These are phyloP conservation scores for Watsonalla cultraria DNA, from an alignment of 2,888 invertebrate species.

Conservation along the genomic window DNA sequence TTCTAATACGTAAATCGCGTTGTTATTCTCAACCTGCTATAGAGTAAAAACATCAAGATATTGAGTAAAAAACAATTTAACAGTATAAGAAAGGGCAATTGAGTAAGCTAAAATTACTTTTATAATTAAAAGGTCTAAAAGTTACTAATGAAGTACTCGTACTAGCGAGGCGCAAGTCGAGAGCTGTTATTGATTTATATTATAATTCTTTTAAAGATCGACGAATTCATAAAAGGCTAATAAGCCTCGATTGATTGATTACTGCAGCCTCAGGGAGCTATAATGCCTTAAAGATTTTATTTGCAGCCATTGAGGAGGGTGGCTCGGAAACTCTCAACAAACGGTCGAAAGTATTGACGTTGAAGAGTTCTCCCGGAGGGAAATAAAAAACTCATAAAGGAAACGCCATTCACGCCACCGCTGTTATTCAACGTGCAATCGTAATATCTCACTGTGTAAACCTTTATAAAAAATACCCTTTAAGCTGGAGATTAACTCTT, in stretches of 20 bases:
- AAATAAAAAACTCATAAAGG: slow-evolving; percentile 26
- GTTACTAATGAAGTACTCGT: too few species aligned
- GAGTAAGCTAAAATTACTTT: too few species aligned
- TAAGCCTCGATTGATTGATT: background rate
- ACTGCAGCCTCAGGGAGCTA: background rate
- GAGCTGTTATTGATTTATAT: too few species aligned
- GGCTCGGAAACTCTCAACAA: slow-evolving; percentile 15
- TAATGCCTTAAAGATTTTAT: slow-evolving; percentile 11
- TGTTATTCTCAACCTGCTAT: too few species aligned
- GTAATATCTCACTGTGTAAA: slow-evolving; percentile 29
- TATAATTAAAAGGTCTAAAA: too few species aligned
- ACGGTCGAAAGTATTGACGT: slow-evolving; percentile 18
- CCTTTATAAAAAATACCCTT: slow-evolving; percentile 28
- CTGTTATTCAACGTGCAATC: slow-evolving; percentile 31
- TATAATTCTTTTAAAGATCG: too few species aligned
- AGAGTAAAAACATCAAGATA: too few species aligned
- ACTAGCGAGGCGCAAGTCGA: too few species aligned
- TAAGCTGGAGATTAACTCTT: slow-evolving; percentile 35
- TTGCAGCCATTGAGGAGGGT: slow-evolving; percentile 5
- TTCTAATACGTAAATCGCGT: too few species aligned
- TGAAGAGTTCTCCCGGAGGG: slow-evolving; percentile 17
- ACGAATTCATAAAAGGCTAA: too few species aligned
- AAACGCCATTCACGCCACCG: slow-evolving; percentile 17
- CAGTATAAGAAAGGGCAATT: too few species aligned
- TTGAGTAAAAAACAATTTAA: too few species aligned